Evolutionary conservation across 2,113 vertebrate genomes (phyloP).

Genomic region (Aphyosemion australe): DNA sequence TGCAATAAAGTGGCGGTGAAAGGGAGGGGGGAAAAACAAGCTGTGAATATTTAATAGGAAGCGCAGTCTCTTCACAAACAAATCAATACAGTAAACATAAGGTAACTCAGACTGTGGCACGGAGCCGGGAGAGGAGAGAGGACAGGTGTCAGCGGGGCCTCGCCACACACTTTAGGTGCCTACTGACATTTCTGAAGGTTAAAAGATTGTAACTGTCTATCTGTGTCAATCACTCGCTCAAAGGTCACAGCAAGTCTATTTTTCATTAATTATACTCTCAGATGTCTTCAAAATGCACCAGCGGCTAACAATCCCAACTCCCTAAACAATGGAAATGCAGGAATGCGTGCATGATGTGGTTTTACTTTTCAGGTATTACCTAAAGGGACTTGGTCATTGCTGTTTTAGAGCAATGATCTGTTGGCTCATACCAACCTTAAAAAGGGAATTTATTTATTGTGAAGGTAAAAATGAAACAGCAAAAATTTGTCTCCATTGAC

Average conservation of each 20-base stretch:
- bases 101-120: conserved; percentile 57
- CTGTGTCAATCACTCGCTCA: conserved; percentile 79
- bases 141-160: conserved; percentile 70
- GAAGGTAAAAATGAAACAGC: too few species aligned
- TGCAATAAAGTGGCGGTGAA: conserved; percentile 73
- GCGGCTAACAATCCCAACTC: conserved; percentile 53
- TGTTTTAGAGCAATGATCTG: conserved; percentile 10
- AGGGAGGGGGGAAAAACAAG: conserved; percentile 62
- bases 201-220: conserved; percentile 81
- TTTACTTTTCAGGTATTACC: conserved; percentile 14
- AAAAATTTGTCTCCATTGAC: too few species aligned
- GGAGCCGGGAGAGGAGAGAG: conserved; percentile 42
- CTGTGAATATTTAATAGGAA: conserved; percentile 79
- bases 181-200: conserved; percentile 85
- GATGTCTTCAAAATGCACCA: conserved; percentile 62
- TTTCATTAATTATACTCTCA: conserved; percentile 80
- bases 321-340: conserved; percentile 40
- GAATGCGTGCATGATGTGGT: conserved; percentile 50
- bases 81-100: conserved; percentile 78
- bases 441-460: too few species aligned
- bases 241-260: conserved; percentile 78
- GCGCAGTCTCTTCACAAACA: conserved; percentile 74
- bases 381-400: conserved; percentile 1
- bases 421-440: too few species aligned
- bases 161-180: conserved; percentile 68